Base-by-base conservation (phyloP, 1,140 invertebrate genomes). In the Drosophila sulfurigaster region DNA sequence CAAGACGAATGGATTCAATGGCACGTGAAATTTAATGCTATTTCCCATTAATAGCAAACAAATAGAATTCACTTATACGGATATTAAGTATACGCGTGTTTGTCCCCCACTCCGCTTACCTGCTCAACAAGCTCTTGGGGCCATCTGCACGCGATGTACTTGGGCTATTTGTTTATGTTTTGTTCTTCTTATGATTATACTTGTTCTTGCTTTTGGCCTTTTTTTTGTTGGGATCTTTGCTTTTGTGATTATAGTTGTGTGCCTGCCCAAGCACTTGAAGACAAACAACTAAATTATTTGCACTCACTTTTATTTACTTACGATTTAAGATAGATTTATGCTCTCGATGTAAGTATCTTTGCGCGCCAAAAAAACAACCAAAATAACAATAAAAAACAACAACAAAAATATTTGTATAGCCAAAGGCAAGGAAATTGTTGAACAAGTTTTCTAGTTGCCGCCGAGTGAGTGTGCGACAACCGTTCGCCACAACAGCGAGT, bases 401-500 rank as follows among this genome's bases (percentile, higher is more conserved):
- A 25, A 25, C 20, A 25, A 25, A 10, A 10, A 3, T 10, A 38
- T 38, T 38, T 38, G 10, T 10, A 38, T n/a, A 60, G 6, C 7
- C 32, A 32, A 16, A 15, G 10, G n/a, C 32, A 8, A 35, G 54
- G 54, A 5, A 13, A 1, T 46, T 49, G 16, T 30, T 30, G 13
- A 43, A n/a, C 3, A 11, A 49, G 20, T 2, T 38, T 6, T 45
- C 8, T 5, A 62, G 41, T 13, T 54, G 15, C 16, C 46, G 65
- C 7, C 6, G 20, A 25, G 13, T 11, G 56, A 38, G 38, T 15
- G 16, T 30, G 46, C 43, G 58, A 65, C 62, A 69, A 77, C 81
- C 68, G 83, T 48, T 82, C 83, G 76, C 64, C 64, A 65, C 83
- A 76, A 68, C 72, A 59, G 76, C 79, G 68, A 72, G 72, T 79